Percentiles rank a stretch among this genome's conserved stretches.
Evolutionary conservation across 1,140 invertebrate species (phyloP).

Genomic region (Zeugodacus cucurbitae): DNA sequence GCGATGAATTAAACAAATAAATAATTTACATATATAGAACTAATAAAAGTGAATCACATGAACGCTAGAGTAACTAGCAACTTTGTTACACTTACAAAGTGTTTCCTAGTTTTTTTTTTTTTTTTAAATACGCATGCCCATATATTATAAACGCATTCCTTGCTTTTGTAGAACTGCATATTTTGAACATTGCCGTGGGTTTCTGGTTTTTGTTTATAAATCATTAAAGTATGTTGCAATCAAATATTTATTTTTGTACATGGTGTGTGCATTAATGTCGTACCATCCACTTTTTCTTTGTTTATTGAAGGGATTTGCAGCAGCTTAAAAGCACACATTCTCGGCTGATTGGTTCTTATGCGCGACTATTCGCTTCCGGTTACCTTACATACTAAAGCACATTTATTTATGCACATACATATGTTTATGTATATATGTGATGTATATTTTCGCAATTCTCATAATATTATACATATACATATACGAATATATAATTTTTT

Average conservation of each 20-base stretch:
- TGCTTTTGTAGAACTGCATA: too few species aligned
- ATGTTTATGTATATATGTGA: too few species aligned
- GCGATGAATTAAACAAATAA: not conserved
- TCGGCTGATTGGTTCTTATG: not conserved
- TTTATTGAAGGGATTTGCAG: not conserved
- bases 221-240: not conserved
- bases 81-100: not conserved
- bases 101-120: not conserved
- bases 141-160: too few species aligned
- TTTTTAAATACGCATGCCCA: too few species aligned
- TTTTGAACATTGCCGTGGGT: not conserved
- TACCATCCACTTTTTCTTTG: not conserved
- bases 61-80: not conserved
- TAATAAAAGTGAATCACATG: not conserved
- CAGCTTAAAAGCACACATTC: slow-evolving; percentile 4
- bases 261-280: not conserved
- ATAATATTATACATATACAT: too few species aligned
- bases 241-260: not conserved
- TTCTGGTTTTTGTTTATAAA: not conserved
- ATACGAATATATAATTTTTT: too few species aligned
- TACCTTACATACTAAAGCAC: not conserved
- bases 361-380: not conserved
- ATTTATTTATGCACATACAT: not conserved
- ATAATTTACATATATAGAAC: not conserved
- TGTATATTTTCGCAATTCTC: too few species aligned